Base-by-base conservation (phyloP, 2,888 invertebrate genomes). In the Charanyca ferruginea region DNA sequence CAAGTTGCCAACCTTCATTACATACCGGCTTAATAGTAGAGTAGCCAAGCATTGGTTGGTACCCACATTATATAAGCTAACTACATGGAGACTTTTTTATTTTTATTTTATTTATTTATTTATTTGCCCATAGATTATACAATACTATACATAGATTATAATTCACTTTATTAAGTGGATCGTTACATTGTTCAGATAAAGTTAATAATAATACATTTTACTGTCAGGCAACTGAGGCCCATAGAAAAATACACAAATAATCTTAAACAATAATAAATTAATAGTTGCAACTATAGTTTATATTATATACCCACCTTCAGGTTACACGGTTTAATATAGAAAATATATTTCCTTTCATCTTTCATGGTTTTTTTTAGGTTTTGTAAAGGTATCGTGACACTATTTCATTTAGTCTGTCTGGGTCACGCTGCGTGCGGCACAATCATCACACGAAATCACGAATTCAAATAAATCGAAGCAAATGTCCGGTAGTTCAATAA, bases 381-480 rank as follows among this genome's bases (percentile, higher is more conserved):
- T 47, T 69, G 54, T 55, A 59, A 38, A 55, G 18, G 23, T 51
- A 44, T 51, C 23, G 47, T 63, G 49, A 44, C 45, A 41, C 41
- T 18, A 65, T 49, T 51, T 35, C n/a, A 35, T 32, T 9, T 32
- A 11, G 2, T 9, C 44, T 28, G 58, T 54, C 60, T 55, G 28
- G 22, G 32, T 61, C 51, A 45, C 41, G 41, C 42, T 71, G 28
- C 42, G 54, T 41, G 45, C 16, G 42, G 13, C 18, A 23, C 22
- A 58, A 61, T 61, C 54, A 41, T 20, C 20, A 23, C 32, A 49
- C 44, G 32, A 62, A 44, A 53, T 38, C 44, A 48, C 22, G 32
- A 69, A 48, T 57, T 16, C 11, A 44, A 75, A 48, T 58, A 16
- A 49, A 45, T 54, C 32, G 59, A 75, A 35, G 38, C 8, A 49